phyloP scores from a whole-genome alignment of 2,888 invertebrate genomes.

The Hypomecis punctinalis region DNA sequence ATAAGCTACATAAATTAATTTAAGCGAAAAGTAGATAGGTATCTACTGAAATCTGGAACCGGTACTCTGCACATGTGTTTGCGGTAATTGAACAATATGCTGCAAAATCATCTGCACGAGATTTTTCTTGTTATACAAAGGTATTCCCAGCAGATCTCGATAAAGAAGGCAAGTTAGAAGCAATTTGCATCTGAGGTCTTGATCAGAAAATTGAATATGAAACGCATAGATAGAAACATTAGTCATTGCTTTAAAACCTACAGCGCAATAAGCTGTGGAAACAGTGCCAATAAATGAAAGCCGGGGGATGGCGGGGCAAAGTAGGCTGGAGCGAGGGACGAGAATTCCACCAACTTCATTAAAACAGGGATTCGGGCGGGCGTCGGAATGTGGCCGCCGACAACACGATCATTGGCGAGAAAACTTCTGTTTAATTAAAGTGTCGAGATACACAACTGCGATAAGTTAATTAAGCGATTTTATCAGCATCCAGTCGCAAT shows the following conservation, averaged over 20 bases:
- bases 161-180: too few species aligned
- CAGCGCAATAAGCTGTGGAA: slow-evolving; percentile 23
- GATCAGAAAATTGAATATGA: too few species aligned
- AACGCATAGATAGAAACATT: background rate
- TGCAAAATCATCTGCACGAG: too few species aligned
- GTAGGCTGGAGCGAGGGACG: slow-evolving; percentile 29
- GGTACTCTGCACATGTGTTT: too few species aligned
- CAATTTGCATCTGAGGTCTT: too few species aligned
- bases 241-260: slow-evolving; percentile 11
- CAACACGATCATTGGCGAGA: slow-evolving; percentile 21
- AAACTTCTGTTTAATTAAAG: slow-evolving; percentile 32
- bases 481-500: background rate
- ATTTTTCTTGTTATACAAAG: too few species aligned
- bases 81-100: too few species aligned
- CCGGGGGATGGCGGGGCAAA: slow-evolving; percentile 37
- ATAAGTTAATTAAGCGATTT: slow-evolving; percentile 3
- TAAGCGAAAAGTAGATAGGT: too few species aligned
- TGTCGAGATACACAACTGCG: slow-evolving; percentile 28
- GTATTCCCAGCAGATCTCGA: too few species aligned
- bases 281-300: slow-evolving; percentile 46
- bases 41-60: too few species aligned
- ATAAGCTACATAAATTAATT: too few species aligned
- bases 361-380: slow-evolving; percentile 49
- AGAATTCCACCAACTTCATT: slow-evolving; percentile 40
- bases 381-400: slow-evolving; percentile 35